Evolutionary conservation across 2,797 vertebrate species (phyloP).

Genomic region (Pseudomugil tenellus): DNA sequence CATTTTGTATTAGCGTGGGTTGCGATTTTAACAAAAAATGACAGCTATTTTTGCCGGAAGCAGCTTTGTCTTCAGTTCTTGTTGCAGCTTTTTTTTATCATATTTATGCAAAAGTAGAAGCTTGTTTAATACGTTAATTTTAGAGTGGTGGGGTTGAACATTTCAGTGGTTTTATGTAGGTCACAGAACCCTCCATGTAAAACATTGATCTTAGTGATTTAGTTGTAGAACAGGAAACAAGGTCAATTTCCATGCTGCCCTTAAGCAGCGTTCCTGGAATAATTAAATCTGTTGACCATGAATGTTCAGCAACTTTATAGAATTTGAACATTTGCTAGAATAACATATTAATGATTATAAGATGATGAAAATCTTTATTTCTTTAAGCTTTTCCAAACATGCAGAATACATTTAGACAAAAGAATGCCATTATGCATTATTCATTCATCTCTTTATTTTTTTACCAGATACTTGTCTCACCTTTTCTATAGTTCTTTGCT

Average conservation of each 20-base stretch:
- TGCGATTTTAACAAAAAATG: background rate
- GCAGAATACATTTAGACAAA: slow-evolving; percentile 8
- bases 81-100: slow-evolving; percentile 7
- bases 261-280: slow-evolving; percentile 45
- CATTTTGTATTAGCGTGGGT: background rate
- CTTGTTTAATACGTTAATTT: background rate
- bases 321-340: background rate
- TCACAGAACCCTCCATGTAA: slow-evolving; percentile 53
- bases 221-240: slow-evolving; percentile 57
- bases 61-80: background rate
- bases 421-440: background rate
- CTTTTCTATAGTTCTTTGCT: slow-evolving; percentile 13
- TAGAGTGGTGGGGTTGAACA: slow-evolving; percentile 27
- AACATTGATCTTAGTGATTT: slow-evolving; percentile 72
- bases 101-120: background rate
- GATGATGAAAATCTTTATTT: background rate
- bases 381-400: too few species aligned
- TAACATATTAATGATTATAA: background rate
- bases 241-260: slow-evolving; percentile 67
- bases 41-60: background rate
- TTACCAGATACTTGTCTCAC: background rate
- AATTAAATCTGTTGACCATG: slow-evolving; percentile 38
- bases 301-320: background rate
- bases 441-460: slow-evolving; percentile 14
- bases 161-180: slow-evolving; percentile 59